Conservation (phyloP, 2,888 invertebrate species). For the Eubasilissa splendida region DNA sequence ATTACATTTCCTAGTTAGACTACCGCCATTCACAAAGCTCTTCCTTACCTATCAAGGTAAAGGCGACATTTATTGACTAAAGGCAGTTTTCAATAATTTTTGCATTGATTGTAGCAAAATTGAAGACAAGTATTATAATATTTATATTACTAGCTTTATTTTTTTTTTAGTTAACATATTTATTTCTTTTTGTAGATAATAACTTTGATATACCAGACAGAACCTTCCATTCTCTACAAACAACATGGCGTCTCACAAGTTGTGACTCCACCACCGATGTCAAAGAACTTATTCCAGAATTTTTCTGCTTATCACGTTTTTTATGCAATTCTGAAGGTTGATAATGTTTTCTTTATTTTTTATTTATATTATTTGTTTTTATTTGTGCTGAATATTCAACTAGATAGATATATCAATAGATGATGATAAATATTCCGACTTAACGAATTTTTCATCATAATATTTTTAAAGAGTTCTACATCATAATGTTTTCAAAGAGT, state of each 20-base stretch:
- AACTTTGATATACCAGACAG: constrained; percentile 94
- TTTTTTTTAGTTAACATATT: constrained; percentile 32
- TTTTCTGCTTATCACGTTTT: constrained; percentile 90
- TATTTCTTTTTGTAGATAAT: constrained; percentile 73
- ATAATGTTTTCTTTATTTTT: background rate
- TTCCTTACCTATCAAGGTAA: constrained; percentile 89
- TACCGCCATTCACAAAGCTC: constrained; percentile 91
- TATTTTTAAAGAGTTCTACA: too few species aligned
- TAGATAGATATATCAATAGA: too few species aligned
- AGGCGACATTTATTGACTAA: constrained; percentile 8
- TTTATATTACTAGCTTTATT: constrained; percentile 10
- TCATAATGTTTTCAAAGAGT: too few species aligned
- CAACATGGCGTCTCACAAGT: constrained; percentile 89
- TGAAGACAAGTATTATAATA: background rate
- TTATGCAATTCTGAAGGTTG: constrained; percentile 83
- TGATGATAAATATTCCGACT: too few species aligned
- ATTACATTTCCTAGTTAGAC: constrained; percentile 88
- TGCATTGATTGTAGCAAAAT: background rate
- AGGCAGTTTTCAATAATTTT: too few species aligned
- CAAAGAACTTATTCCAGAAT: constrained; percentile 92
- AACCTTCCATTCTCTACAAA: constrained; percentile 89
- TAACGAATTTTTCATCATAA: too few species aligned
- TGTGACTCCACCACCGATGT: constrained; percentile 92
- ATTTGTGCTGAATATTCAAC: too few species aligned
- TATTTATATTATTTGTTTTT: background rate